Evolutionary conservation across 1,140 invertebrate genomes (phyloP), one percentile per base, ranked within the genome.

Genomic region (Triops longicaudatus): DNA sequence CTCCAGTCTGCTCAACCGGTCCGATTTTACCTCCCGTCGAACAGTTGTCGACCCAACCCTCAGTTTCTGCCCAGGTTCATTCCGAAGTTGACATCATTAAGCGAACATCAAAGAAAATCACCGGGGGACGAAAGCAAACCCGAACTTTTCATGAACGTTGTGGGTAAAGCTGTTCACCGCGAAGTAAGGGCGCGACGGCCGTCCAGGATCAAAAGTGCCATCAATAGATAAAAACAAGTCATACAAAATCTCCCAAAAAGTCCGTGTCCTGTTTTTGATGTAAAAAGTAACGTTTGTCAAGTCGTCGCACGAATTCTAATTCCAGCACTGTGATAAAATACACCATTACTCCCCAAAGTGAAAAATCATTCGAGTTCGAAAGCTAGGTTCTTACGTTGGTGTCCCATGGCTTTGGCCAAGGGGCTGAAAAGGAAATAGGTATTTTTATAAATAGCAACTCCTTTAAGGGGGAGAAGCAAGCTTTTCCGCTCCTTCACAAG

Each of bases 291-390:
- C 14, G 17, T 63, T 63, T n/a, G 10, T 63, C 50, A 37, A 37
- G 31, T 37, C 31, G 7, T 37, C 7, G 31, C 31, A 63, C 50
- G 22, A 63, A 22, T 63, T 14, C 50, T 63, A 63, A 14, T n/a
- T 63, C 50, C 22, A n/a, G 50, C 50, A 63, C 50, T 63, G 50
- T 63, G 50, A 63, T 63, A 63, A 63, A 63, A 63, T 63, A 63
- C 50, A 63, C 22, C 22, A 63, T 63, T 22, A 63, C 22, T 63
- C 14, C 31, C 31, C 31, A 2, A 63, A 63, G 50, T 63, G 17
- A 63, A 63, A 37, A 37, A 37, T 37, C 31, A 4, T 37, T 37
- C 31, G 31, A 37, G 31, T 14, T 22, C 22, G 6, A 63, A 9
- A 9, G 14, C 22, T 14, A 63, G 0, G 14, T 63, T 22, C 17